Conservation (phyloP, 1,140 invertebrate genomes). For the Mamestra configurata region DNA sequence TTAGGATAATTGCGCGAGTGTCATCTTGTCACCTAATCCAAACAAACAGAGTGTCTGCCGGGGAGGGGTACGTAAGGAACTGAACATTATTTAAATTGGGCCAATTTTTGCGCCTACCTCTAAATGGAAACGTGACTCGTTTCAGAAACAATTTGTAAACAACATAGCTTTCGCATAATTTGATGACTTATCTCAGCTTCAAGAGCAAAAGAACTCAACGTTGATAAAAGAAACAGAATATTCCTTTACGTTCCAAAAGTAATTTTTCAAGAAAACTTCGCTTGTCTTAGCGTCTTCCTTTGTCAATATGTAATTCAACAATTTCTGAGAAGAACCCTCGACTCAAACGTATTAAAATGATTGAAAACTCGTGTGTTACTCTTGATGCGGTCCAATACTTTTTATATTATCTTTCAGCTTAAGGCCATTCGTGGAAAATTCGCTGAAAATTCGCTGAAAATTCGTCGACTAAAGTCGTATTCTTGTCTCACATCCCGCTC, state of each 20-base stretch:
- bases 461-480: slow-evolving; percentile 54
- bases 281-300: slow-evolving; percentile 32
- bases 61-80: slow-evolving; percentile 12
- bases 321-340: slow-evolving; percentile 27
- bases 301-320: slow-evolving; percentile 40
- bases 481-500: slow-evolving; percentile 57
- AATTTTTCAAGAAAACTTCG: slow-evolving; percentile 59
- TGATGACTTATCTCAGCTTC: slow-evolving; percentile 74
- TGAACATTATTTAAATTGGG: slow-evolving; percentile 70
- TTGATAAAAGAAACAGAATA: slow-evolving; percentile 61
- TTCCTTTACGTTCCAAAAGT: slow-evolving; percentile 61
- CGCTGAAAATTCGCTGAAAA: slow-evolving; percentile 41
- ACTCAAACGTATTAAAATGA: slow-evolving; percentile 31
- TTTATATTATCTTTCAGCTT: slow-evolving; percentile 31
- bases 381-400: slow-evolving; percentile 36
- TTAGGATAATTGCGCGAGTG: slow-evolving; percentile 37
- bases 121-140: slow-evolving; percentile 69
- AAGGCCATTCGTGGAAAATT: slow-evolving; percentile 43
- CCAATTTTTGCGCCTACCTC: slow-evolving; percentile 67
- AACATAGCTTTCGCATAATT: slow-evolving; percentile 73
- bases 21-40: slow-evolving; percentile 37
- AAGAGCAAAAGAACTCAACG: slow-evolving; percentile 65
- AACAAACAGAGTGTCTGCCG: slow-evolving; percentile 35
- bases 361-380: slow-evolving; percentile 37
- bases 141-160: slow-evolving; percentile 77